These are phyloP conservation scores for Oreohelix idahoensis DNA, from an alignment of 1,140 invertebrate species.

Conservation along the genomic window DNA sequence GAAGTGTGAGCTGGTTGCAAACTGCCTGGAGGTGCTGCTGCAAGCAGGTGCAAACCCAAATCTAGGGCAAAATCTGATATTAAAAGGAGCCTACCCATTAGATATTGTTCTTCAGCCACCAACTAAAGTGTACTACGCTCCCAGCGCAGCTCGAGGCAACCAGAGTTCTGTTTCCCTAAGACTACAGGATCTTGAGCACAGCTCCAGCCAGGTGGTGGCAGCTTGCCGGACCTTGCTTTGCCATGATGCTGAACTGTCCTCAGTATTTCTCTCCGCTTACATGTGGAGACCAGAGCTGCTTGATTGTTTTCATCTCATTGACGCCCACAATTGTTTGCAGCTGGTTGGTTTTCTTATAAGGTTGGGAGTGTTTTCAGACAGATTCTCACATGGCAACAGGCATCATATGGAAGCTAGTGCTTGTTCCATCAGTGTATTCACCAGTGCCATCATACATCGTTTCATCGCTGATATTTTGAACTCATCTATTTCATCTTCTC, in stretches of 20 bases:
- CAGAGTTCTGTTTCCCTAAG: conserved; percentile 29
- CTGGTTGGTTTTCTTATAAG: conserved; percentile 26
- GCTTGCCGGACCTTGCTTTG: conserved; percentile 28
- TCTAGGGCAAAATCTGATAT: neutral
- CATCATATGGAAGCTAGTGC: neutral
- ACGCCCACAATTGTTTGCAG: neutral
- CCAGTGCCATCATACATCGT: neutral
- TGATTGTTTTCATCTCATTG: conserved; percentile 39
- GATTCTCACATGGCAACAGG: neutral
- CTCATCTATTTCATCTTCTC: conserved; percentile 5
- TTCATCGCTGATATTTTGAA: conserved; percentile 18
- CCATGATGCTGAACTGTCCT: conserved; percentile 24
- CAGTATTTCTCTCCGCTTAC: conserved; percentile 14
- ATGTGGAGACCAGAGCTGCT: conserved; percentile 37
- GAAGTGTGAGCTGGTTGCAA: neutral
- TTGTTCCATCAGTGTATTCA: neutral
- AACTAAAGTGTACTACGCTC: conserved; percentile 40
- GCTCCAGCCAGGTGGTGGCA: conserved; percentile 15
- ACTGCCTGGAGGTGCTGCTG: neutral
- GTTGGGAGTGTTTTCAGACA: conserved; percentile 29
- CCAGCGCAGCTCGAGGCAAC: conserved; percentile 19
- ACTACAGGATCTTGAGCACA: conserved; percentile 38
- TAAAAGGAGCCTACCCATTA: conserved; percentile 20
- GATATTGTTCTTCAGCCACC: conserved; percentile 44
- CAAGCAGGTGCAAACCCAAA: neutral